Percentiles rank a stretch among this genome's conserved stretches.
Evolutionary conservation across 2,888 invertebrate genomes (phyloP).

Genomic region (Rutpela maculata): DNA sequence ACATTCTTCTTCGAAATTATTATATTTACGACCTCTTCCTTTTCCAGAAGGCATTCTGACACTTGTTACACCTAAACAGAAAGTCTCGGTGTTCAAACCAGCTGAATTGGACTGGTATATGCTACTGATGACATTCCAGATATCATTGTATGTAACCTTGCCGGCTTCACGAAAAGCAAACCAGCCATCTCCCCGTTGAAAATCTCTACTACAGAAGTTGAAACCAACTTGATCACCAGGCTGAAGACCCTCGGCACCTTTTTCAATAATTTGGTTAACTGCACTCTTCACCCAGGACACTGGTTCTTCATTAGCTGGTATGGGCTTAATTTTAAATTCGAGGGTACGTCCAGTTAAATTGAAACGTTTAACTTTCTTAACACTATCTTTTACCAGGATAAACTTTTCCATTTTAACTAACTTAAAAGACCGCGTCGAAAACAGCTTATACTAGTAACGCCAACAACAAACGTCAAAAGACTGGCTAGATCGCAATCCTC

Average conservation of each 20-base stretch:
- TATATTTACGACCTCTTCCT: conserved; percentile 14
- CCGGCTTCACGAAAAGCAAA: conserved; percentile 6
- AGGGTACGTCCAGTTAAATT: conserved; percentile 26
- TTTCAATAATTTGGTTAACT: neutral
- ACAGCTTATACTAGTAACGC: too few relatives aligned
- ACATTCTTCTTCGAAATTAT: conserved; percentile 49
- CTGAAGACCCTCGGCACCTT: neutral
- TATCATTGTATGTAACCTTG: conserved; percentile 15
- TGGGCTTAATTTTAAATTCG: conserved; percentile 30
- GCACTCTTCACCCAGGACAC: neutral
- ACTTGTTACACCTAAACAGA: too few relatives aligned
- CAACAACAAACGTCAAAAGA: too few relatives aligned
- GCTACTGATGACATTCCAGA: conserved; percentile 27
- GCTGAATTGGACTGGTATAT: conserved; percentile 34
- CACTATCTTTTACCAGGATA: conserved; percentile 29
- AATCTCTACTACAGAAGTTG: conserved; percentile 31
- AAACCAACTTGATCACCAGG: conserved; percentile 24
- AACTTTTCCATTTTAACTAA: conserved; percentile 28
- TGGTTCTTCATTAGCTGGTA: conserved; percentile 20
- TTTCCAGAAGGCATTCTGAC: conserved; percentile 26
- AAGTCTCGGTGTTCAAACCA: conserved; percentile 13
- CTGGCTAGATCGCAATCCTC: too few relatives aligned
- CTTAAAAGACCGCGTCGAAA: too few relatives aligned
- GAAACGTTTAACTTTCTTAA: conserved; percentile 26
- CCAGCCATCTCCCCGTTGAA: conserved; percentile 30